These are phyloP conservation scores for Psilanteris sp. DNA, from an alignment of 1,140 invertebrate genomes.

Conservation along the genomic window DNA sequence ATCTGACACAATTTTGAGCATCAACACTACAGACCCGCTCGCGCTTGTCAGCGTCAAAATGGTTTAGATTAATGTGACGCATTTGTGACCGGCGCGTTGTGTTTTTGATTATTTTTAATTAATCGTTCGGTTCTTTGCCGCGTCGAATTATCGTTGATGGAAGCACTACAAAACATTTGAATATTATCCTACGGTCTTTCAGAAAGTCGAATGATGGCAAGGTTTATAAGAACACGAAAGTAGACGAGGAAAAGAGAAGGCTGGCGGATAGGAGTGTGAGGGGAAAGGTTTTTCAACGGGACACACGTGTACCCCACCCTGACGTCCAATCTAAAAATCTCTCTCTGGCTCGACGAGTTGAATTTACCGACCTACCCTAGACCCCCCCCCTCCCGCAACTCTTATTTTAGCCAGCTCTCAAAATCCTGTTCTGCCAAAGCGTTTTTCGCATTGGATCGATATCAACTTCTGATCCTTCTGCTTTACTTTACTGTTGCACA, in stretches of 20 bases:
- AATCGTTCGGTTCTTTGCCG: not conserved
- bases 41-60: no score
- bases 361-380: conserved; percentile 55
- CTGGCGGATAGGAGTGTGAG: conserved; percentile 7
- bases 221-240: conserved; percentile 31
- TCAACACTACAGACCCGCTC: no score
- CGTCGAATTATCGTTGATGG: conserved; percentile 1
- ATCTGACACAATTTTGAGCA: conserved; percentile 67
- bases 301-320: conserved; percentile 64
- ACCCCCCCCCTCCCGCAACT: conserved; percentile 8
- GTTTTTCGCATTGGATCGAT: conserved; percentile 59
- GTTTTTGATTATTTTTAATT: no score
- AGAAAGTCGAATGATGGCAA: conserved; percentile 14
- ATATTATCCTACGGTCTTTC: conserved; percentile 1
- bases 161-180: conserved; percentile 2
- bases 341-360: conserved; percentile 59
- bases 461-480: conserved; percentile 54
- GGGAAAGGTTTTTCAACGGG: conserved; percentile 61
- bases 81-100: no score
- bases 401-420: conserved; percentile 41
- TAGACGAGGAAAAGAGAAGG: conserved; percentile 21
- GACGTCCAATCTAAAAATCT: conserved; percentile 68
- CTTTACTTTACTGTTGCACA: conserved; percentile 39
- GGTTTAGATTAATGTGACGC: no score
- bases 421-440: conserved; percentile 57